Base-by-base conservation (phyloP, 2,113 vertebrate species). In the human (Homo sapiens) region DNA sequence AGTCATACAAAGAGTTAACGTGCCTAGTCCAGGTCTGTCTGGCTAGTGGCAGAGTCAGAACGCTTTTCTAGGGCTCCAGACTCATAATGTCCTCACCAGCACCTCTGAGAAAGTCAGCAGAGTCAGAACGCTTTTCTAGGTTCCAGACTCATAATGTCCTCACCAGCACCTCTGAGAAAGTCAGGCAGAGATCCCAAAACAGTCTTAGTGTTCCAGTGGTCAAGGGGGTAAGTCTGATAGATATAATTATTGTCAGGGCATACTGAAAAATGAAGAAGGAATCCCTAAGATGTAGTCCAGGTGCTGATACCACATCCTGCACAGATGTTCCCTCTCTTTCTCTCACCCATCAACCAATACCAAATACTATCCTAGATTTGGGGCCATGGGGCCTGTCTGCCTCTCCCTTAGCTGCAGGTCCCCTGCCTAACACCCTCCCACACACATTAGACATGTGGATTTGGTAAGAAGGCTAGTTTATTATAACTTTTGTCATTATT, bases 301-400 rank as follows among this genome's bases (percentile, higher is more conserved):
- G 16, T 3, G 27, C 64, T n/a, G 16, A 66, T 2, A 5, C 13
- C 0, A 9, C 8, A 35, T 3, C 73, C 35, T 6, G 0, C 23
- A 4, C 1, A 0, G 38, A 32, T 3, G 6, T 9, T 0, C 52
- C 57, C 76, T 72, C 32, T n/a, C 17, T 3, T 27, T 1, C 5
- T 14, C 30, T 35, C 20, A 18, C 72, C 45, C 0, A 1, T 30
- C 17, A 27, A 8, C 68, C 70, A 32, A 12, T 2, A 20, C 3
- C 38, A 30, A 84, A 52, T 0, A 6, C 43, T 40, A 55, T 7
- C 43, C 48, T n/a, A 5, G 35, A 80, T 61, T 10, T 7, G 23
- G 38, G 50, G 57, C 22, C 22, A 2, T 32, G n/a, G 27, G 50
- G 6, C 32, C 61, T 70, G 35, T 61, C 82, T 27, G 20, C 13